These are phyloP conservation scores for Dryocosmus kuriphilus DNA, from an alignment of 2,888 invertebrate genomes.

Conservation along the genomic window DNA sequence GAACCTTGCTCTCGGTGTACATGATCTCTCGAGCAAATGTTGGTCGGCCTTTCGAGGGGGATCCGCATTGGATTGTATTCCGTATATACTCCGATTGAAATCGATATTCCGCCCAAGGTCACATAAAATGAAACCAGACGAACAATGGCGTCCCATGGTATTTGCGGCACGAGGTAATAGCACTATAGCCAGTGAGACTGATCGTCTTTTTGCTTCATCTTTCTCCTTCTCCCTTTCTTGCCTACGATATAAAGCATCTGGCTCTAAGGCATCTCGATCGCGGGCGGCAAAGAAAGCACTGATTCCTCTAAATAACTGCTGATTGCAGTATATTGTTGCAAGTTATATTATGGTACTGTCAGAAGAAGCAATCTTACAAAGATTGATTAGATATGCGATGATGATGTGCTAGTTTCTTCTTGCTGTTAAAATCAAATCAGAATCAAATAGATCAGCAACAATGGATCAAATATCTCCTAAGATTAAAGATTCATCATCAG, in stretches of 20 bases:
- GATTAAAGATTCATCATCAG: no score
- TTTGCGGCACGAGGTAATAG: conserved; percentile 56
- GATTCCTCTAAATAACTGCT: conserved; percentile 14
- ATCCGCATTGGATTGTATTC: conserved; percentile 67
- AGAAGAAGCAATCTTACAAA: not conserved
- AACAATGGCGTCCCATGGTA: conserved; percentile 66
- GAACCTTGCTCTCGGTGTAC: conserved; percentile 45
- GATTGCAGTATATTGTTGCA: conserved; percentile 9
- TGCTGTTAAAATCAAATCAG: not conserved
- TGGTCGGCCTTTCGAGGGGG: conserved; percentile 57
- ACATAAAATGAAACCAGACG: conserved; percentile 65
- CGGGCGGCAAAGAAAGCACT: not conserved
- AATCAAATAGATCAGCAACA: no score
- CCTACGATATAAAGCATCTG: conserved; percentile 19
- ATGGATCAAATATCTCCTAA: no score
- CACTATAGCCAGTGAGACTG: conserved; percentile 55
- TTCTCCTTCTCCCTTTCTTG: conserved; percentile 40
- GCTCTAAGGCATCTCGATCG: conserved; percentile 9
- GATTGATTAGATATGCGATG: conserved; percentile 16
- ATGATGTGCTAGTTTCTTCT: not conserved
- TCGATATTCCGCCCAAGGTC: conserved; percentile 70
- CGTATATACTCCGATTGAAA: conserved; percentile 69
- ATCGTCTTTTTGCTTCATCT: conserved; percentile 52
- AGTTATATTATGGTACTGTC: not conserved
- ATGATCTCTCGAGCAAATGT: conserved; percentile 49